phyloP scores from a whole-genome alignment of 1,140 invertebrate genomes.

The Leptonema lineaticorne region DNA sequence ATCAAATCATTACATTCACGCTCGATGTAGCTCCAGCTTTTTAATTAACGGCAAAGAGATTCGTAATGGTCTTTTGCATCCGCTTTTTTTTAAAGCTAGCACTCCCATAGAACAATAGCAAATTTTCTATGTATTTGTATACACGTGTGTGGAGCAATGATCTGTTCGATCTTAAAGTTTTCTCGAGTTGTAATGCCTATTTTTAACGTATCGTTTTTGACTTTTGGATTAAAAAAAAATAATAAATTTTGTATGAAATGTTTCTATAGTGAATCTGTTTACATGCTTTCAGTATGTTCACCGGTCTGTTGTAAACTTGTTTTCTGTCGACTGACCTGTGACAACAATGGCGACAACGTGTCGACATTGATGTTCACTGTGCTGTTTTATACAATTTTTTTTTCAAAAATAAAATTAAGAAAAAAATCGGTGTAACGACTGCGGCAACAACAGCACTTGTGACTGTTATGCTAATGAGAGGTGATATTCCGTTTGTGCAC shows the following conservation, averaged over 20 bases:
- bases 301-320: not conserved
- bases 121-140: no score
- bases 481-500: not conserved
- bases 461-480: slow-evolving; percentile 35
- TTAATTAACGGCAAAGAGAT: not conserved
- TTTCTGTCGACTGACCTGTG: slow-evolving; percentile 33
- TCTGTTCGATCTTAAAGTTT: no score
- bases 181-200: not conserved
- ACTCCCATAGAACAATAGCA: no score
- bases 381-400: not conserved
- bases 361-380: not conserved
- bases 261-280: no score
- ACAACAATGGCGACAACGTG: slow-evolving; percentile 28
- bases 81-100: not conserved
- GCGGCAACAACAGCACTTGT: slow-evolving; percentile 17
- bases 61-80: not conserved
- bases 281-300: no score
- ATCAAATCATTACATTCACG: not conserved
- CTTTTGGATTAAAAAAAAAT: no score
- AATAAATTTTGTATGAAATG: no score
- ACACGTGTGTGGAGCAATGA: no score
- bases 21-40: not conserved
- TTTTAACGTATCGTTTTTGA: not conserved
- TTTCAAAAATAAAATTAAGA: not conserved
- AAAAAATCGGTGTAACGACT: not conserved